Conservation (phyloP, 2,113 vertebrate genomes). For the Pseudorhombus dupliciocellatus region DNA sequence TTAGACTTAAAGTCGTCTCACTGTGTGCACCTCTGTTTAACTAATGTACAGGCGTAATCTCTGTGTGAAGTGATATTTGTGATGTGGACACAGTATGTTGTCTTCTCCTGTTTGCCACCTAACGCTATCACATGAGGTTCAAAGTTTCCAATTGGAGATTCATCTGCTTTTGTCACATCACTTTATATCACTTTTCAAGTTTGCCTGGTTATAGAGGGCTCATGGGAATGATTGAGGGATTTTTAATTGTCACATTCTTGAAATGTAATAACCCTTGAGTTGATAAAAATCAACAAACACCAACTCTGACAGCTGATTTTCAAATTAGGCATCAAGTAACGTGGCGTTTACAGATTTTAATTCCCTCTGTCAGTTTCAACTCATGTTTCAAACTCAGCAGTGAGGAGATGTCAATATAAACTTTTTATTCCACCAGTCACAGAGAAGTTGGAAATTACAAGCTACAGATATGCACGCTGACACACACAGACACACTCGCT, state of each 20-base stretch:
- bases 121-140: conserved; percentile 5
- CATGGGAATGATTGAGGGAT: conserved; percentile 75
- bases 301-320: conserved; percentile 77
- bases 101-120: conserved; percentile 6
- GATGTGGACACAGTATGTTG: conserved; percentile 10
- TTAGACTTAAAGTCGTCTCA: conserved; percentile 33
- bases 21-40: neutral
- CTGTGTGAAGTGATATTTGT: conserved; percentile 18
- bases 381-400: conserved; percentile 75
- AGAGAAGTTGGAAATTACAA: conserved; percentile 68
- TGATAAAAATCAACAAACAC: conserved; percentile 84
- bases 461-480: neutral
- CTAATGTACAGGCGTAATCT: neutral
- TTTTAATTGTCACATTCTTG: conserved; percentile 82
- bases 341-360: conserved; percentile 79
- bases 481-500: neutral
- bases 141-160: conserved; percentile 2
- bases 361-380: conserved; percentile 81
- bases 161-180: conserved; percentile 16
- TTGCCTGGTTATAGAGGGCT: conserved; percentile 50
- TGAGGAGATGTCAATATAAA: conserved; percentile 73
- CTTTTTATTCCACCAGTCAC: conserved; percentile 71
- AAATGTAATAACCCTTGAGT: conserved; percentile 81
- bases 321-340: conserved; percentile 74
- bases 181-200: conserved; percentile 43